A percentile compares a stretch with the other conserved stretches of the same genome.
These are phyloP conservation scores for Napeogenes inachia DNA, from an alignment of 2,888 invertebrate species.

Conservation along the genomic window DNA sequence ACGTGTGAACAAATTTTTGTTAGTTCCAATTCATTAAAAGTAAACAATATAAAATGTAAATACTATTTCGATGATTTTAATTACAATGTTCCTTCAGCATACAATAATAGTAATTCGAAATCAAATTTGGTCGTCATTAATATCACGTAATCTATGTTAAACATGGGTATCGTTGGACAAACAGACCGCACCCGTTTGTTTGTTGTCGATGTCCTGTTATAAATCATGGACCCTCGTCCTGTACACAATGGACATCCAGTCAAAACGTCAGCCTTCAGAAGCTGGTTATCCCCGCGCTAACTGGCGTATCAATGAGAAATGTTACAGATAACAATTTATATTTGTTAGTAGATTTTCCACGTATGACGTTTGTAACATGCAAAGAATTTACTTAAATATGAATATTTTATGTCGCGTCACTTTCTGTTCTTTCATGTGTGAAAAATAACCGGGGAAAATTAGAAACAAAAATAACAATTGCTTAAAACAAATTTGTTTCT, in stretches of 20 bases:
- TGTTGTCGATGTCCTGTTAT: slow-evolving; percentile 57
- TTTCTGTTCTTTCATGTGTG: too few relatives aligned
- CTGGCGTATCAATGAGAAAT: slow-evolving; percentile 24
- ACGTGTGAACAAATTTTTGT: too few relatives aligned
- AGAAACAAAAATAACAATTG: too few relatives aligned
- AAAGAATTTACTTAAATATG: too few relatives aligned
- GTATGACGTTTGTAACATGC: neutral
- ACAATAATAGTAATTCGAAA: slow-evolving; percentile 13
- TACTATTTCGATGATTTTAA: neutral
- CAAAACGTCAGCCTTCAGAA: slow-evolving; percentile 42
- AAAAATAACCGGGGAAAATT: too few relatives aligned
- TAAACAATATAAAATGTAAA: neutral
- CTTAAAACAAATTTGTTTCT: too few relatives aligned
- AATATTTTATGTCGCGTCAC: too few relatives aligned
- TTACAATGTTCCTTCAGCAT: neutral
- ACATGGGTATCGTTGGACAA: slow-evolving; percentile 31
- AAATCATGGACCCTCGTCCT: slow-evolving; percentile 69
- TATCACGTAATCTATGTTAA: slow-evolving; percentile 28
- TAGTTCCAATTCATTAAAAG: too few relatives aligned
- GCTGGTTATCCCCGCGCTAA: slow-evolving; percentile 22
- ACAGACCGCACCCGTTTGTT: slow-evolving; percentile 41
- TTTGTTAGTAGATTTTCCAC: neutral
- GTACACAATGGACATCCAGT: slow-evolving; percentile 46
- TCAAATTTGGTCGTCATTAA: slow-evolving; percentile 27
- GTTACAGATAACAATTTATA: slow-evolving; percentile 13